phyloP scores from a whole-genome alignment of 2,888 invertebrate genomes.

The Heliconius cydno region DNA sequence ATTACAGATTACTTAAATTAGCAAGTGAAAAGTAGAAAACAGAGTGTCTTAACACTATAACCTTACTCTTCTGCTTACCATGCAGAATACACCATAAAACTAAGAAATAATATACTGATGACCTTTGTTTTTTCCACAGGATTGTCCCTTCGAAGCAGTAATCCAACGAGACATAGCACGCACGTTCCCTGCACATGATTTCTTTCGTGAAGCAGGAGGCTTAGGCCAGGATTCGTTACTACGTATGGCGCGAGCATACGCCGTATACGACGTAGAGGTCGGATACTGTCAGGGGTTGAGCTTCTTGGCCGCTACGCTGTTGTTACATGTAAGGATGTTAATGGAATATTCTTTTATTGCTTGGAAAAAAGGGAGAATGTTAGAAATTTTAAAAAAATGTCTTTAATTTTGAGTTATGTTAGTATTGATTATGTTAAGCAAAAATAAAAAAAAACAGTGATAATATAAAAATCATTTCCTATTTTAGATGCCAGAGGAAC shows the following conservation, averaged over 20 bases:
- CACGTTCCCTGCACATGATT: constrained; percentile 99
- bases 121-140: constrained; percentile 81
- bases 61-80: too few species aligned
- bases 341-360: not conserved
- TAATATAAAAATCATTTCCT: not conserved
- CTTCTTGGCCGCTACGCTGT: constrained; percentile 97
- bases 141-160: constrained; percentile 96
- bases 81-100: not conserved
- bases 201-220: constrained; percentile 97
- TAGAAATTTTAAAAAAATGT: too few species aligned
- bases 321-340: constrained; percentile 91
- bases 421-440: too few species aligned
- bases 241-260: constrained; percentile 98
- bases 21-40: too few species aligned
- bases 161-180: constrained; percentile 98
- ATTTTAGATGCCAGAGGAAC: constrained; percentile 98
- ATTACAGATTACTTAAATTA: too few species aligned
- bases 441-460: too few species aligned
- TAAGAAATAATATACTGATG: not conserved
- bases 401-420: too few species aligned
- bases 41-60: too few species aligned
- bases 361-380: too few species aligned
- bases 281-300: constrained; percentile 99
- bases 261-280: constrained; percentile 98
- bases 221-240: constrained; percentile 97